Evolutionary conservation across 2,797 vertebrate species (phyloP).

Genomic region (Stomatorhinus walkeri): DNA sequence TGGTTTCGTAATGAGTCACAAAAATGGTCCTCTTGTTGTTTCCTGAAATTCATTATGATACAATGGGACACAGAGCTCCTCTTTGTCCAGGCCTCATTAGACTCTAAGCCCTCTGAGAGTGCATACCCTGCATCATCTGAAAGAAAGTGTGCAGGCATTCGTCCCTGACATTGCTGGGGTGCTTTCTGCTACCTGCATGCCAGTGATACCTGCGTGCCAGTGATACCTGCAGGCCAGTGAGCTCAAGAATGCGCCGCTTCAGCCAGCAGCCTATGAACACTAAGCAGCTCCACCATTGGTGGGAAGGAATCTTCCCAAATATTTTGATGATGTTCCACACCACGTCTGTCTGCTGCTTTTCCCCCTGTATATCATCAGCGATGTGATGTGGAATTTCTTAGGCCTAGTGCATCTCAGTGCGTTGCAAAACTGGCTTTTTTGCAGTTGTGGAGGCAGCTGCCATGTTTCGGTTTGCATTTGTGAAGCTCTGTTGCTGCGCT

Average conservation of each 20-base stretch:
- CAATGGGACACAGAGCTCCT: conserved; percentile 27
- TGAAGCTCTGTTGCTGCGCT: not conserved
- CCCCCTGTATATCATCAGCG: not conserved
- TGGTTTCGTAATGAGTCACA: conserved; percentile 32
- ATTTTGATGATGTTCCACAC: not conserved
- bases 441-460: not conserved
- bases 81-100: conserved; percentile 29
- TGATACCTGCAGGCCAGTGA: not conserved
- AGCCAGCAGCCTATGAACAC: not conserved
- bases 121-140: not conserved
- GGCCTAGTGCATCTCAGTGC: not conserved
- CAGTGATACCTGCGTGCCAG: not conserved
- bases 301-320: not conserved
- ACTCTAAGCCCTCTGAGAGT: conserved; percentile 18
- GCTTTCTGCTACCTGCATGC: conserved; percentile 2
- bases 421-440: not conserved
- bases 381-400: not conserved
- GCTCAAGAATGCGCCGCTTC: not conserved
- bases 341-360: not conserved
- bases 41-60: conserved; percentile 8
- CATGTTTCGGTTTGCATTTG: not conserved
- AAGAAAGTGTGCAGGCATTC: not conserved
- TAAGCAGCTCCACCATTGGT: not conserved
- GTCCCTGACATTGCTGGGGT: not conserved
- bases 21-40: conserved; percentile 30